Conservation (phyloP, 1,140 invertebrate genomes). For the Drosophila mauritiana region DNA sequence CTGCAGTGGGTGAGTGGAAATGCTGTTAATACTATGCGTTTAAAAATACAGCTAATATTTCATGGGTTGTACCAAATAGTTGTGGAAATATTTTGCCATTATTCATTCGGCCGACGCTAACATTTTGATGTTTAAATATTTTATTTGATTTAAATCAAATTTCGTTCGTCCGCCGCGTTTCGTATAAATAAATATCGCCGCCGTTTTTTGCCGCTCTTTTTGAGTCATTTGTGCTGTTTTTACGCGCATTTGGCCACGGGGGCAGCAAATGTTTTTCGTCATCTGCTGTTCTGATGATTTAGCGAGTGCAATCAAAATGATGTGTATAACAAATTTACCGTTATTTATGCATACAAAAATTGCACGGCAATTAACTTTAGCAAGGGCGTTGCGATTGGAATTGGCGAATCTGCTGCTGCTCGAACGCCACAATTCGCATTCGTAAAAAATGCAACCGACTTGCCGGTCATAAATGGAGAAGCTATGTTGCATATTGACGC, state of each 20-base stretch:
- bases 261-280: conserved; percentile 26
- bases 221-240: conserved; percentile 67
- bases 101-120: conserved; percentile 24
- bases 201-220: conserved; percentile 49
- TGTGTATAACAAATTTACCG: conserved; percentile 83
- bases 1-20: conserved; percentile 5
- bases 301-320: conserved; percentile 79
- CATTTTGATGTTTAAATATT: conserved; percentile 35
- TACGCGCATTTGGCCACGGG: conserved; percentile 57
- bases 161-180: conserved; percentile 16
- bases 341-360: conserved; percentile 83
- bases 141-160: conserved; percentile 56
- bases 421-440: conserved; percentile 9
- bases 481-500: conserved; percentile 64
- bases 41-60: conserved; percentile 23
- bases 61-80: conserved; percentile 21
- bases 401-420: conserved; percentile 4
- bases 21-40: conserved; percentile 11
- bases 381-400: conserved; percentile 20
- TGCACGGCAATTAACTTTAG: conserved; percentile 82
- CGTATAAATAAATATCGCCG: conserved; percentile 27
- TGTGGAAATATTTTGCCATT: conserved; percentile 38
- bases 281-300: conserved; percentile 66
- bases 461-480: conserved; percentile 35
- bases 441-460: conserved; percentile 46